Conservation (phyloP, 2,113 vertebrate species). For the Callipepla californica region DNA sequence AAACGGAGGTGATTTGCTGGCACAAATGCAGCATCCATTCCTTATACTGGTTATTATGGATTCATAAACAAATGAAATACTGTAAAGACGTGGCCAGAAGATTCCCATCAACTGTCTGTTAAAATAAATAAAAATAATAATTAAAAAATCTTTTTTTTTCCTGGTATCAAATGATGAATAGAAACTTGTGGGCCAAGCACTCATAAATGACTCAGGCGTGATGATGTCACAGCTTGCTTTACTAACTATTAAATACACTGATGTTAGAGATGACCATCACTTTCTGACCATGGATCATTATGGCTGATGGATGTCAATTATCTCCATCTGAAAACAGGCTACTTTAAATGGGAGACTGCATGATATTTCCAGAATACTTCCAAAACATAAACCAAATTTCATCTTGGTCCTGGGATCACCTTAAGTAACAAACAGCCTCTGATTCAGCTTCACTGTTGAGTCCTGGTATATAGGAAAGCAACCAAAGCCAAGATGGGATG, state of each 20-base stretch:
- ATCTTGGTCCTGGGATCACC: not conserved
- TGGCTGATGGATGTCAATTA: not conserved
- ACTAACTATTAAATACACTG: not conserved
- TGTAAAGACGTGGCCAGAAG: not conserved
- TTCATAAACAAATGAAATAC: not conserved
- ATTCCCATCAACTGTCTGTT: not conserved
- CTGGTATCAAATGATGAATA: not conserved
- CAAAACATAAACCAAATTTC: not conserved
- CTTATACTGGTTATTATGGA: not conserved
- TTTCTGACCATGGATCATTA: not conserved
- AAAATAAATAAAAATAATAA: not conserved
- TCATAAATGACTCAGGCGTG: not conserved
- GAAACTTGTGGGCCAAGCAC: not conserved
- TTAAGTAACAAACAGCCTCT: not conserved
- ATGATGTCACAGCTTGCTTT: accelerated
- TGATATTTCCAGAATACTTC: not conserved
- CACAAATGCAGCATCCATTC: not conserved
- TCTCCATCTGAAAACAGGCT: not conserved
- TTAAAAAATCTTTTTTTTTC: not conserved
- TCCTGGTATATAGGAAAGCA: not conserved
- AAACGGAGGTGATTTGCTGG: not conserved
- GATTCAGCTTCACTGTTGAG: not conserved
- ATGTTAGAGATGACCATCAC: not conserved
- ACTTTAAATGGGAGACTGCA: not conserved
- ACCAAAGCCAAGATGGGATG: not conserved